Base-by-base conservation (phyloP, 2,888 invertebrate species). In the Eupelmus urozonus region DNA sequence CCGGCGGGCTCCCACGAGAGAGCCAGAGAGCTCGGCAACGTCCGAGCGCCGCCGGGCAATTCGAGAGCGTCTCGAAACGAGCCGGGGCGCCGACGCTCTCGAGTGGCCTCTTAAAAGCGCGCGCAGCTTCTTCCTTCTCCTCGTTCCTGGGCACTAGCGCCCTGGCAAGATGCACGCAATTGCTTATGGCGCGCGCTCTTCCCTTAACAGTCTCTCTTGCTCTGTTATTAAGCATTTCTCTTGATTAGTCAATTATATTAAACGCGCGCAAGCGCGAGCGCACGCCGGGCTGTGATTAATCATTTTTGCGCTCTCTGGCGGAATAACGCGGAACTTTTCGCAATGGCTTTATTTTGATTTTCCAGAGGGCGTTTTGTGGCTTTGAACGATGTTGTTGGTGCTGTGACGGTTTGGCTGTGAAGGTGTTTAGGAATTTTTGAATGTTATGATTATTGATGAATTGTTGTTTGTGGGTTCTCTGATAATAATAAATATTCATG, bases 61-160 rank as follows among this genome's bases (percentile, higher is more conserved):
- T 79, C 76, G 75, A 75, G 66, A 75, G 66, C 75, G 75, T 78
- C 79, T 79, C 66, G 55, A 63, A 62, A 60, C 60, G 78, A 70
- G 20, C 5, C 2, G 69, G 49, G 67, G 75, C 51, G 73, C 70
- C 57, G 59, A 53, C 60, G 49, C 49, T 45, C 45, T 45, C 16
- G 16, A 45, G 16, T 45, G 45, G 34, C 9, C 45, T 45, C 45
- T 13, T 45, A 45, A 45, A 16, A 45, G 45, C 45, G 45, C 45
- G 45, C 45, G 13, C 11, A 53, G 34, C 40, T 55, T 27, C 70
- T 69, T 72, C 66, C 71, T 59, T 53, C 11, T 76, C 57, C 11
- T 49, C 7, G 45, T 13, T 5, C 5, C 34, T 34, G 9, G 45
- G 45, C 16, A 16, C 9, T 34, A 34, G n/a, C n/a, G n/a, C n/a